Evolutionary conservation across 2,888 invertebrate species (phyloP).

Genomic region (Pherbina coryleti): DNA sequence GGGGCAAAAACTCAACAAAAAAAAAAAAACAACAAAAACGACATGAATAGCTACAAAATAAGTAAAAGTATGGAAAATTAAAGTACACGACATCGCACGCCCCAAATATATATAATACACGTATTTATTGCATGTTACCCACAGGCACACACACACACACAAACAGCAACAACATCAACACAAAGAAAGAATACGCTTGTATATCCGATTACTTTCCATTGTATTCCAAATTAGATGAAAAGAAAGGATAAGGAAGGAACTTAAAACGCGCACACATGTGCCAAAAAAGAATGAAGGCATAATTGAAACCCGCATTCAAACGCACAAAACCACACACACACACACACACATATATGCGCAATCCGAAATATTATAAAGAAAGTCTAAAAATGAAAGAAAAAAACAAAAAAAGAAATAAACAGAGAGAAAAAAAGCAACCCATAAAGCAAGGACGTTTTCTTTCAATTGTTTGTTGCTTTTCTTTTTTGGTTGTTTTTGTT

Average conservation of each 20-base stretch:
- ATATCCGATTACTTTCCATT: conserved; percentile 1
- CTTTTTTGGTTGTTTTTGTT: neutral
- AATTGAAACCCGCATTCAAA: neutral
- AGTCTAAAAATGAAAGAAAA: neutral
- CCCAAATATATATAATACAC: neutral
- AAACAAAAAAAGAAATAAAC: neutral
- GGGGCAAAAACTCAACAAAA: neutral
- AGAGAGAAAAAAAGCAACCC: neutral
- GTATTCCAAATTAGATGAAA: neutral
- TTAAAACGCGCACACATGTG: no score
- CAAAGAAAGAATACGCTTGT: neutral
- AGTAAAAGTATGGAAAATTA: neutral
- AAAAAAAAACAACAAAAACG: neutral
- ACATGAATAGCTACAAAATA: neutral
- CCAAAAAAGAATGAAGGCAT: neutral
- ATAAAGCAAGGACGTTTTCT: neutral
- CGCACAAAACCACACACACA: neutral
- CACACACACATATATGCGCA: neutral
- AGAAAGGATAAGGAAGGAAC: neutral
- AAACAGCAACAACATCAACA: neutral
- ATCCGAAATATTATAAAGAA: neutral
- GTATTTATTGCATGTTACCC: neutral
- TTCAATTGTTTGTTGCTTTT: neutral
- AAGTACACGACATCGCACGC: neutral
- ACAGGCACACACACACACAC: no score